Evolutionary conservation across 53 echinoderm and acorn worm species (phyloP), one percentile per base, ranked within the genome.

Genomic region (Luidia sarsii): DNA sequence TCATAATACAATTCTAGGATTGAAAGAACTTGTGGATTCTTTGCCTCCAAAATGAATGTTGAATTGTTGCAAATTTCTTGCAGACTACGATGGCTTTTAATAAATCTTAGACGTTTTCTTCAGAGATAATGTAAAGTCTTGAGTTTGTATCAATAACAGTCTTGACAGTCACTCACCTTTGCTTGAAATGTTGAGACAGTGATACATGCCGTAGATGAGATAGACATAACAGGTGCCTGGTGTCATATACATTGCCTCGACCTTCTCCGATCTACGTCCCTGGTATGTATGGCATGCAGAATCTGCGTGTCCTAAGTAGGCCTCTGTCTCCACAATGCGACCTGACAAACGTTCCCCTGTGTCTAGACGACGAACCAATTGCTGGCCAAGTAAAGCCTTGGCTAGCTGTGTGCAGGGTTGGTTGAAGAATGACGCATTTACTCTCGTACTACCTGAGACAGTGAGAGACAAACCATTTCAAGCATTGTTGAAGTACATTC

Each of bases 161-260:
- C n/a, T n/a, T n/a, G n/a, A n/a, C n/a, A n/a, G n/a, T n/a, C 31
- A 67, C 82, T 82, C 70, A 99, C 99, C 99, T 71, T 77, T 20
- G 70, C 99, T 99, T 7, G 94, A 94, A 33, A 99, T 91, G 45
- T 99, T 99, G 45, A 99, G 39, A 48, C 99, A 99, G 54, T 86
- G 65, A 49, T 99, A 99, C 89, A 94, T 89, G 21, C 99, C 99
- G 83, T 99, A 99, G 22, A 91, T 99, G 67, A 91, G 75, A 55
- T 99, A 99, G 16, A 99, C 99, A 82, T 99, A 99, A 33, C 86
- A 57, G 31, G 89, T 87, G 11, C 93, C 99, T 9, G 99, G 89
- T n/a, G 33, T 60, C 80, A 91, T 88, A 54, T 82, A 99, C 94
- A 99, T 99, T 50, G 89, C 91, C 56, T 86, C 50, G 37, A 87